Evolutionary conservation across 1,140 invertebrate species (phyloP).

Genomic region (Philopotamus ludificatus): DNA sequence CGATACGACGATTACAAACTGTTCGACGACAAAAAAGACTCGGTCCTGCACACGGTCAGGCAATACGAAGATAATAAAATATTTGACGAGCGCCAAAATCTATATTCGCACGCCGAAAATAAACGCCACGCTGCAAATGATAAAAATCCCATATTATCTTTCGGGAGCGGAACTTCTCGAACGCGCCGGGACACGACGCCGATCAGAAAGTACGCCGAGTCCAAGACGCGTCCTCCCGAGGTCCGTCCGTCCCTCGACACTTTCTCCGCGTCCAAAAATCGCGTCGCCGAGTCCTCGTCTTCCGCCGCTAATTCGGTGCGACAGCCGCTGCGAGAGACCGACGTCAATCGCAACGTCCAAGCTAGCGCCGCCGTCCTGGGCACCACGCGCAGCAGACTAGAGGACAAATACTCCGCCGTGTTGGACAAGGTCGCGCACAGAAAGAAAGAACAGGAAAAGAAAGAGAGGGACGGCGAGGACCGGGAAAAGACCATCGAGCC

Average conservation of each 20-base stretch:
- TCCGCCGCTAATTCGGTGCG: slow-evolving; percentile 47
- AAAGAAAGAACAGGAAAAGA: slow-evolving; percentile 53
- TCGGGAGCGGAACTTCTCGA: slow-evolving; percentile 47
- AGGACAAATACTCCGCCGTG: slow-evolving; percentile 73
- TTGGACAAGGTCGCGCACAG: slow-evolving; percentile 65
- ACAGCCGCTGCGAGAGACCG: slow-evolving; percentile 49
- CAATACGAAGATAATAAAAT: slow-evolving; percentile 51
- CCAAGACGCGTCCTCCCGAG: slow-evolving; percentile 34
- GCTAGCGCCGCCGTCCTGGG: slow-evolving; percentile 46
- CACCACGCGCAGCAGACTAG: slow-evolving; percentile 63
- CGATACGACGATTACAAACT: slow-evolving; percentile 51
- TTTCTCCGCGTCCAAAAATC: neutral
- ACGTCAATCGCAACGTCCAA: slow-evolving; percentile 50
- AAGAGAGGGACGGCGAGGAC: slow-evolving; percentile 50
- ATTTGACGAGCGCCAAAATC: slow-evolving; percentile 46
- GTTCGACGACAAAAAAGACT: slow-evolving; percentile 45
- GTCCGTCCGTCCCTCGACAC: slow-evolving; percentile 19
- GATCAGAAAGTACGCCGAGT: slow-evolving; percentile 41
- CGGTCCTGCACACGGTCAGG: slow-evolving; percentile 47
- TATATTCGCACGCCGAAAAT: slow-evolving; percentile 41
- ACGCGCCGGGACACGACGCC: slow-evolving; percentile 28
- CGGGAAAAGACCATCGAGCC: slow-evolving; percentile 65
- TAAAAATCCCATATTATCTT: slow-evolving; percentile 43
- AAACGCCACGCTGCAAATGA: slow-evolving; percentile 48
- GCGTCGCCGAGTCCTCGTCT: slow-evolving; percentile 41